These are phyloP conservation scores for Aporophyla lueneburgensis DNA, from an alignment of 2,888 invertebrate species.

Conservation along the genomic window DNA sequence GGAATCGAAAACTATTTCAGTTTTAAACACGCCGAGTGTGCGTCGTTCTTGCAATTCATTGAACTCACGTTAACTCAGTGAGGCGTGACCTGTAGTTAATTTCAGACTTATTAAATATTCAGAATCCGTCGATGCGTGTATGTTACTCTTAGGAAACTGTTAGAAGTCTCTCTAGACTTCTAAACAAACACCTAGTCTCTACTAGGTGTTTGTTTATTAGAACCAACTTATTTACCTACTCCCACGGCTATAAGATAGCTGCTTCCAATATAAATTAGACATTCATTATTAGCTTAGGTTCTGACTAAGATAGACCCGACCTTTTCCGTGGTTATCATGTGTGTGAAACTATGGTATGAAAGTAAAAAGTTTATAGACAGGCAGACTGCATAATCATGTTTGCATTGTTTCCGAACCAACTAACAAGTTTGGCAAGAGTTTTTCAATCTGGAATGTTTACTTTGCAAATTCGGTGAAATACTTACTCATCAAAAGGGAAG, in stretches of 20 bases:
- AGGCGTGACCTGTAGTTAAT: neutral
- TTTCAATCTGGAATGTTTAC: too few relatives aligned
- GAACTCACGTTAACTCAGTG: neutral
- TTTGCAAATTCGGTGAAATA: too few relatives aligned
- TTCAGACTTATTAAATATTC: conserved; percentile 10
- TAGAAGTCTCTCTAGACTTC: too few relatives aligned
- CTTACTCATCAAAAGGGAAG: too few relatives aligned
- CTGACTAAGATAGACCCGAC: conserved; percentile 1
- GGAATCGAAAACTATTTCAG: neutral
- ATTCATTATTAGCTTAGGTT: neutral
- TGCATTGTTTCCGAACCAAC: neutral
- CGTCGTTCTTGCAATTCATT: too few relatives aligned
- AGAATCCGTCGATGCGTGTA: neutral
- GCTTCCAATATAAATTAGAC: neutral
- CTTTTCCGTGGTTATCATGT: neutral
- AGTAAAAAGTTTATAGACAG: neutral
- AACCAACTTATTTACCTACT: neutral
- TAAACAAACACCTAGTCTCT: too few relatives aligned
- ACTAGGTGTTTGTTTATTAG: neutral
- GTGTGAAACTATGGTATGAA: neutral
- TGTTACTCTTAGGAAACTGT: neutral
- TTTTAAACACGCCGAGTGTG: neutral
- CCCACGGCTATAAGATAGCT: neutral
- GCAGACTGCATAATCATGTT: neutral
- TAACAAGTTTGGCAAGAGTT: too few relatives aligned